These are phyloP conservation scores for Aphelinus certus DNA, from an alignment of 1,140 invertebrate species.

Conservation along the genomic window DNA sequence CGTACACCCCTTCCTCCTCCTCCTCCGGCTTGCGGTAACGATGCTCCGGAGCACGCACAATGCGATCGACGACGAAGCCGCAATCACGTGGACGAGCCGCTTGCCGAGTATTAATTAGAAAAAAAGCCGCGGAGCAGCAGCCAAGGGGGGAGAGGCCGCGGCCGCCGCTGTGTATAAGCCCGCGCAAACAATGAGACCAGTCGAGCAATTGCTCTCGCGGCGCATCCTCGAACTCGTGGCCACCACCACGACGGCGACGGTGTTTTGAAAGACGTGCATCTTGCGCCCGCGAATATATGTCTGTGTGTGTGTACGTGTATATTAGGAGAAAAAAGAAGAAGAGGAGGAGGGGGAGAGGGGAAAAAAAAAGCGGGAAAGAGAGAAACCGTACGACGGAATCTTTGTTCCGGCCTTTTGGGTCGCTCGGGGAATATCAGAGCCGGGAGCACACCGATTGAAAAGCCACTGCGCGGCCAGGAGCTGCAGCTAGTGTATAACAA, in stretches of 20 bases:
- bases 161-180: not conserved
- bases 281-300: not conserved
- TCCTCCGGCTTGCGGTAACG: too few species aligned
- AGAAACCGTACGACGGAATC: too few species aligned
- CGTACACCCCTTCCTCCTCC: too few species aligned
- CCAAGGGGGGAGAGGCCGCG: not conserved
- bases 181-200: slow-evolving; percentile 5
- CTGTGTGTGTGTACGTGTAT: too few species aligned
- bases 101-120: slow-evolving; percentile 31
- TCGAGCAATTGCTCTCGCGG: slow-evolving; percentile 16
- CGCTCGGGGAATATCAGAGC: not conserved
- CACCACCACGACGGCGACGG: not conserved
- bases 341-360: too few species aligned
- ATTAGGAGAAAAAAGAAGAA: too few species aligned
- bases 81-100: not conserved
- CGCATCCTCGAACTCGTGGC: not conserved
- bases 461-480: not conserved
- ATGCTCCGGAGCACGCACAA: too few species aligned
- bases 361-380: too few species aligned
- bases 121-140: not conserved
- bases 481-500: too few species aligned
- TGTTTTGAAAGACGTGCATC: slow-evolving; percentile 10
- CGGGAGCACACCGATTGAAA: not conserved
- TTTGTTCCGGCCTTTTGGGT: not conserved
- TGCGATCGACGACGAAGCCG: not conserved